Evolutionary conservation across 2,113 vertebrate species (phyloP), one percentile per base, ranked within the genome.

Genomic region (Tichodroma muraria): DNA sequence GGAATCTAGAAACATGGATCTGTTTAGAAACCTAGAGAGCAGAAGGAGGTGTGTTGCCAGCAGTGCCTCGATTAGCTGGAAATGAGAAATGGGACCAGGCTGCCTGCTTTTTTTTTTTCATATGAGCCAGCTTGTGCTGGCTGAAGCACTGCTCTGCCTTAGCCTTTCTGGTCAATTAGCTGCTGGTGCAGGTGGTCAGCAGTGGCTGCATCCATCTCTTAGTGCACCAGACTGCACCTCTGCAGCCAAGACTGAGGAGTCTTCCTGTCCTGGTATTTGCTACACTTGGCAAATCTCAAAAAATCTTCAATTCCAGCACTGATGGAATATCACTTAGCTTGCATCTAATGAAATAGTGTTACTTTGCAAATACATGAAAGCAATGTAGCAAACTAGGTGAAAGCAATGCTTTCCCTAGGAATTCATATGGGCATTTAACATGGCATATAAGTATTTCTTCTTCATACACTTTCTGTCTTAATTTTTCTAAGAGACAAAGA

Each of bases 101-200:
- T 70, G 33, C 3, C 44, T 50, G 35, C 9, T n/a, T n/a, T n/a
- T 54, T 65, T 44, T 47, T 38, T 16, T 73, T 75, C 27, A 8
- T 11, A 24, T 5, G 17, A 84, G 10, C 11, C 2, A 1, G n/a
- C 15, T 38, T 44, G 45, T 1, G 2, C 21, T 13, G 16, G 50
- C 44, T 60, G 35, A 35, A 54, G 68, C 54, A 61, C n/a, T 61
- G n/a, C 61, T 85, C 42, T 59, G 30, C 33, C 78, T 24, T 5
- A 59, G 31, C 38, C 53, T 57, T 78, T 44, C 52, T 40, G 56
- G 28, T 15, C 82, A 88, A 31, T 2, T 71, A 31, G 28, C 52
- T 45, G 53, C 7, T 25, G 57, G 31, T 52, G 49, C 1, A 78
- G 33, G 27, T 2, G 2, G n/a, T 84, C 52, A 81, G 52, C 28